These are phyloP conservation scores for Acanthurus leucopareius DNA, from an alignment of 2,797 vertebrate species.

Conservation along the genomic window DNA sequence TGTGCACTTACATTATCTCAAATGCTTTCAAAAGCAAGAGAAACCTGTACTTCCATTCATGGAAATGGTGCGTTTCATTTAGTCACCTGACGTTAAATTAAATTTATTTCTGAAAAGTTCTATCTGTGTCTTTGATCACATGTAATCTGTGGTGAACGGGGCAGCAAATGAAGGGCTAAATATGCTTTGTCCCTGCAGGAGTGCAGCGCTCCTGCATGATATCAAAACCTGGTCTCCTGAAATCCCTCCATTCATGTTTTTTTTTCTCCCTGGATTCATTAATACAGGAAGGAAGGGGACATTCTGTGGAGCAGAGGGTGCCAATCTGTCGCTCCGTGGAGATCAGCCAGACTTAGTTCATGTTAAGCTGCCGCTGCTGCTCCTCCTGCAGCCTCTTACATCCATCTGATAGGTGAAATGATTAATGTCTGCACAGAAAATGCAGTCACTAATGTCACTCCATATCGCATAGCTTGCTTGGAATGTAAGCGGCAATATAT, in stretches of 20 bases:
- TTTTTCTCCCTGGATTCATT: conserved; percentile 64
- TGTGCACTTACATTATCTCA: too few relatives aligned
- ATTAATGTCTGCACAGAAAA: conserved; percentile 50
- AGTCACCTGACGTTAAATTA: too few relatives aligned
- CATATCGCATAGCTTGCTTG: conserved; percentile 46
- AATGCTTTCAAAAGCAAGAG: too few relatives aligned
- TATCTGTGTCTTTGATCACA: too few relatives aligned
- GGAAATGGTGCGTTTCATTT: too few relatives aligned
- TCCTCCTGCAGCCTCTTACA: conserved; percentile 55
- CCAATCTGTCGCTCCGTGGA: conserved; percentile 84
- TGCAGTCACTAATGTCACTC: conserved; percentile 47
- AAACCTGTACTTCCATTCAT: too few relatives aligned
- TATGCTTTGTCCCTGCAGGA: conserved; percentile 46
- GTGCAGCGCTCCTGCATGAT: conserved; percentile 29
- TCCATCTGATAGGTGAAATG: conserved; percentile 40
- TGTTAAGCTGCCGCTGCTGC: conserved; percentile 58
- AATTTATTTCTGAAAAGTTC: too few relatives aligned
- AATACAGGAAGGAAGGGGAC: conserved; percentile 78
- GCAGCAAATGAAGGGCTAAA: conserved; percentile 19
- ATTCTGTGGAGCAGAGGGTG: conserved; percentile 79
- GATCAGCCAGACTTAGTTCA: conserved; percentile 72
- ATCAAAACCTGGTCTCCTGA: conserved; percentile 50
- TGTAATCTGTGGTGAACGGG: conserved; percentile 15
- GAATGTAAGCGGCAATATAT: conserved; percentile 72
- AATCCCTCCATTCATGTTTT: conserved; percentile 71